Evolutionary conservation across 2,797 vertebrate species (phyloP).

Genomic region (Muscicapa comitata): DNA sequence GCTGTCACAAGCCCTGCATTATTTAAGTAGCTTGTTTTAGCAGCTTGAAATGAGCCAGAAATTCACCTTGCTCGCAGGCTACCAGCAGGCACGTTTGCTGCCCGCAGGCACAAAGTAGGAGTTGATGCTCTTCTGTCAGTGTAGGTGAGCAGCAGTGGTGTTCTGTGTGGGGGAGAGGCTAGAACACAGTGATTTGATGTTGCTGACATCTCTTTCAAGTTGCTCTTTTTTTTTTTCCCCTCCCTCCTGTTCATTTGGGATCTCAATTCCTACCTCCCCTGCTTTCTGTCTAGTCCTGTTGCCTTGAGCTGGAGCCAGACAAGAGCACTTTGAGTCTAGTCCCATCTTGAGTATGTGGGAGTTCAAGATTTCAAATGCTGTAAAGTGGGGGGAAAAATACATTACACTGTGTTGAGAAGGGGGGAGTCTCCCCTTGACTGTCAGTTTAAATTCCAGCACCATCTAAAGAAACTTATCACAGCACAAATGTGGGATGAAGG

Average conservation of each 20-base stretch:
- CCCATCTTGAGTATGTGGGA: not conserved
- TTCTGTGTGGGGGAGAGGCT: slow-evolving; percentile 13
- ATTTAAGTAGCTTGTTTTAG: slow-evolving; percentile 56
- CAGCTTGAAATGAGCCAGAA: slow-evolving; percentile 17
- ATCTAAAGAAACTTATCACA: not conserved
- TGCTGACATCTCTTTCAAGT: slow-evolving; percentile 40
- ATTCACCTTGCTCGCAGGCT: slow-evolving; percentile 46
- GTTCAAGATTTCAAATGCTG: not conserved
- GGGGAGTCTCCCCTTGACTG: not conserved
- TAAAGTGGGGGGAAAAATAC: not conserved
- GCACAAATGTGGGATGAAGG: not conserved
- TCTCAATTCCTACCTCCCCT: not conserved
- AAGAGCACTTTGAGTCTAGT: not conserved
- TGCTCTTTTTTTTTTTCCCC: not conserved
- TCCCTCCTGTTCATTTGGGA: fast-evolving
- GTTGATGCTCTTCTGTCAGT: slow-evolving; percentile 23
- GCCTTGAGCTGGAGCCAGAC: slow-evolving; percentile 42
- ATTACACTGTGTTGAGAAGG: not conserved
- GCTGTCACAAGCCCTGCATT: slow-evolving; percentile 43
- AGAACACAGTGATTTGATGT: not conserved
- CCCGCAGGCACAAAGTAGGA: slow-evolving; percentile 27
- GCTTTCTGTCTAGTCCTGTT: not conserved
- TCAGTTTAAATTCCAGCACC: not conserved
- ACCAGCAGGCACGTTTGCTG: slow-evolving; percentile 28
- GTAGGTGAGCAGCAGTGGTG: slow-evolving; percentile 20